Evolutionary conservation across 2,113 vertebrate species (phyloP).

Genomic region (Mesembrinibis cayennensis): DNA sequence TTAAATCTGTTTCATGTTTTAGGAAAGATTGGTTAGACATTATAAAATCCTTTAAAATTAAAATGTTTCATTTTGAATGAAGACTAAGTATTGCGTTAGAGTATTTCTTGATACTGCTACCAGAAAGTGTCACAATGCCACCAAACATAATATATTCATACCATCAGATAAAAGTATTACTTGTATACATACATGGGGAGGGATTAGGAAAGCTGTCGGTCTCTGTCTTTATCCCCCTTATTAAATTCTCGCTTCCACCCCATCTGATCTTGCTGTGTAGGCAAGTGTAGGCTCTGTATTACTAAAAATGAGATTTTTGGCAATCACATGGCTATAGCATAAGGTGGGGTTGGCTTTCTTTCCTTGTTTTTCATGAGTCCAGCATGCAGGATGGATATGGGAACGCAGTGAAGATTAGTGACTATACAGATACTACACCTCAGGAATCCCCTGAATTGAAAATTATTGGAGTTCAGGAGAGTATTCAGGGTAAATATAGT

Average conservation of each 20-base stretch:
- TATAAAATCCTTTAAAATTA: slow-evolving; percentile 35
- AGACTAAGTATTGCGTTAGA: slow-evolving; percentile 1
- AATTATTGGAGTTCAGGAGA: not conserved
- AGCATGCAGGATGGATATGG: not conserved
- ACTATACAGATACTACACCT: not conserved
- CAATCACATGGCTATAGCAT: no score
- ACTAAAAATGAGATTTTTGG: not conserved
- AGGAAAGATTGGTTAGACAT: slow-evolving; percentile 38
- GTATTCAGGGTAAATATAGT: not conserved
- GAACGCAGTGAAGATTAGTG: not conserved
- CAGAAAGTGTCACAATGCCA: not conserved
- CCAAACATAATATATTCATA: not conserved
- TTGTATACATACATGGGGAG: not conserved
- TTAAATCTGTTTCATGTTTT: not conserved
- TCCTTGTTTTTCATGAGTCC: not conserved
- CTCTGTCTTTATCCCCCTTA: not conserved
- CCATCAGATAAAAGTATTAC: not conserved
- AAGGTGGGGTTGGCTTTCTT: not conserved
- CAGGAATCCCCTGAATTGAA: not conserved
- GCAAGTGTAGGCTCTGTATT: not conserved
- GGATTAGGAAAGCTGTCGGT: not conserved
- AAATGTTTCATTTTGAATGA: slow-evolving; percentile 52
- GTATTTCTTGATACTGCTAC: not conserved
- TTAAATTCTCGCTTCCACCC: not conserved
- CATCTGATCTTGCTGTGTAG: not conserved